phyloP scores from a whole-genome alignment of 2,888 invertebrate genomes.

The Sphecodes monilicornis region DNA sequence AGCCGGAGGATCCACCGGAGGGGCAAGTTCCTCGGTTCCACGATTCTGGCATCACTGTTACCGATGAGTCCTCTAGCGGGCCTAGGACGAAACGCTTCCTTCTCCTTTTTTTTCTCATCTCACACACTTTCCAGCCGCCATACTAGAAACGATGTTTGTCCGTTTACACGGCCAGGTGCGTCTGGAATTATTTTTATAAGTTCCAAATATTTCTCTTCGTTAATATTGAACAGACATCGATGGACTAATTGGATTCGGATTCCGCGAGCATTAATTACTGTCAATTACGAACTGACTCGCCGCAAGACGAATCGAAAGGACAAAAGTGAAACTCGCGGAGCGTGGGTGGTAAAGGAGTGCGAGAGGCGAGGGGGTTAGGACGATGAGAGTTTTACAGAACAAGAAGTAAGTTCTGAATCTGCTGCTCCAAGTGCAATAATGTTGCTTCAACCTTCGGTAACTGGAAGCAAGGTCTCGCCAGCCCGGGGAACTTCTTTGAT shows the following conservation, averaged over 20 bases:
- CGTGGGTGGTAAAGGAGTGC: neutral
- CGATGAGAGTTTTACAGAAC: slow-evolving; percentile 13
- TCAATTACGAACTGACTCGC: neutral
- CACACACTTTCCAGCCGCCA: too few relatives aligned
- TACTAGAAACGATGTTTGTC: neutral
- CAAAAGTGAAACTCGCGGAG: neutral
- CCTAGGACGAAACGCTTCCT: too few relatives aligned
- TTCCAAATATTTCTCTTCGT: neutral
- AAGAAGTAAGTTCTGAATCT: slow-evolving; percentile 6
- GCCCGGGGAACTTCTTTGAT: slow-evolving; percentile 12
- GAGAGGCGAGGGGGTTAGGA: neutral
- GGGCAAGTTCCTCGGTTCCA: too few relatives aligned
- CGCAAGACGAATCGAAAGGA: neutral
- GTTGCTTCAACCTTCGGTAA: slow-evolving; percentile 9
- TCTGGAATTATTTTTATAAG: neutral
- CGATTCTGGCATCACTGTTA: too few relatives aligned
- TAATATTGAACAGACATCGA: too few relatives aligned
- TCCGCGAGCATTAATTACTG: neutral
- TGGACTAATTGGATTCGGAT: too few relatives aligned
- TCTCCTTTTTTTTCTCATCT: too few relatives aligned
- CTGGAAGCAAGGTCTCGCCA: slow-evolving; percentile 15
- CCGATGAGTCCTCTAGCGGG: too few relatives aligned
- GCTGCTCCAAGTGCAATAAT: slow-evolving; percentile 13
- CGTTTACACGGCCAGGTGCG: neutral
- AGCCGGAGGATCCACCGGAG: too few relatives aligned